phyloP scores from a whole-genome alignment of 2,888 invertebrate genomes.

The Hartigia nigra region DNA sequence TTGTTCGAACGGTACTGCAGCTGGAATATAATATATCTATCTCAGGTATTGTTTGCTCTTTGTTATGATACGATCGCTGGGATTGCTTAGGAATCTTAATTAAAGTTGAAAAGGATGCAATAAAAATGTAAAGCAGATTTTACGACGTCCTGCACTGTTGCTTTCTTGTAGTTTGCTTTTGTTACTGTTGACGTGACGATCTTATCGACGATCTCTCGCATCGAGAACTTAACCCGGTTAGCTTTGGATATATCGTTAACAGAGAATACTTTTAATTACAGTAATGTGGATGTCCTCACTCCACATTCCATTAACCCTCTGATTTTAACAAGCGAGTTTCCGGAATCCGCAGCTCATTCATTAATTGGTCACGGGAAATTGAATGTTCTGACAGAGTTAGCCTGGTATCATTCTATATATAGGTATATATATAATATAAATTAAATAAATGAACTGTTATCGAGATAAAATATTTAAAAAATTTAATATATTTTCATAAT shows the following conservation, averaged over 20 bases:
- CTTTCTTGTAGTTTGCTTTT: neutral
- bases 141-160: neutral
- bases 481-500: neutral
- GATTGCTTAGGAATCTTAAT: neutral
- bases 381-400: neutral
- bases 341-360: neutral
- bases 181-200: neutral
- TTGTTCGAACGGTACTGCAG: neutral
- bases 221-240: neutral
- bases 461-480: neutral
- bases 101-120: neutral
- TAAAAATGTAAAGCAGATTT: neutral
- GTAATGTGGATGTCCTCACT: neutral
- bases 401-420: neutral
- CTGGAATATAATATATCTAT: neutral
- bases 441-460: neutral
- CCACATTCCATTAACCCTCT: neutral
- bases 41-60: neutral
- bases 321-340: conserved; percentile 1
- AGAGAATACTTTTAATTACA: neutral
- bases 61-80: neutral
- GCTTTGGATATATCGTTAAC: neutral
- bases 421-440: neutral
- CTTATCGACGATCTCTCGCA: neutral
- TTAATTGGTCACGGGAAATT: conserved; percentile 8